phyloP scores from a whole-genome alignment of 2,113 vertebrate genomes.

The Microtus pennsylvanicus region DNA sequence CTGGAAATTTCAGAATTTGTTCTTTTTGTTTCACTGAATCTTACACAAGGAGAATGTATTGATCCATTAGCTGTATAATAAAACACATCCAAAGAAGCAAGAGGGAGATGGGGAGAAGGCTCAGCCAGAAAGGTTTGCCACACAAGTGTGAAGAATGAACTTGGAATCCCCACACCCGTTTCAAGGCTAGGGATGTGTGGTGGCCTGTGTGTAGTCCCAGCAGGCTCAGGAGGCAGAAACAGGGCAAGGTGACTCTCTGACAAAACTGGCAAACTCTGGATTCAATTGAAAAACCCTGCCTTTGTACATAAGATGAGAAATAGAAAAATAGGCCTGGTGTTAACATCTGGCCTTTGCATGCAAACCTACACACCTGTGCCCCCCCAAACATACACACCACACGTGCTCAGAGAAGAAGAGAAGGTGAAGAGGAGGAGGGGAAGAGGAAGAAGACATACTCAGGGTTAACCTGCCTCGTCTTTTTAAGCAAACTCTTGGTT shows the following conservation, averaged over 20 bases:
- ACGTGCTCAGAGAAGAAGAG: background rate
- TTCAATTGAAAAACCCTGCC: background rate
- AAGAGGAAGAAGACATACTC: background rate
- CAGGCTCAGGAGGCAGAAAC: background rate
- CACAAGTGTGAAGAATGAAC: background rate
- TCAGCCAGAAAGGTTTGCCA: background rate
- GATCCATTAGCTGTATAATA: background rate
- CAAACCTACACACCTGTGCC: background rate
- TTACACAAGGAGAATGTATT: background rate
- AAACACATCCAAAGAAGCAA: background rate
- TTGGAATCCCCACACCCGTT: background rate
- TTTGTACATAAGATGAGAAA: background rate
- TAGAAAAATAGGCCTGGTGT: background rate
- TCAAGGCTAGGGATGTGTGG: background rate
- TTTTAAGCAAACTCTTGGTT: conserved; percentile 8
- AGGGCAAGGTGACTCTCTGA: background rate
- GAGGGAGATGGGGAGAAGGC: background rate
- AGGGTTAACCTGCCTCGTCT: background rate
- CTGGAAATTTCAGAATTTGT: background rate
- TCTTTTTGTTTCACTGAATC: background rate
- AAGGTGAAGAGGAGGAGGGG: too few relatives aligned
- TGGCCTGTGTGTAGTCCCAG: background rate
- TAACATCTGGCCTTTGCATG: background rate
- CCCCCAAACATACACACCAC: too few relatives aligned
- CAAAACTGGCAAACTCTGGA: background rate